phyloP scores from a whole-genome alignment of 2,888 invertebrate genomes.

The Drosophila demipolita region DNA sequence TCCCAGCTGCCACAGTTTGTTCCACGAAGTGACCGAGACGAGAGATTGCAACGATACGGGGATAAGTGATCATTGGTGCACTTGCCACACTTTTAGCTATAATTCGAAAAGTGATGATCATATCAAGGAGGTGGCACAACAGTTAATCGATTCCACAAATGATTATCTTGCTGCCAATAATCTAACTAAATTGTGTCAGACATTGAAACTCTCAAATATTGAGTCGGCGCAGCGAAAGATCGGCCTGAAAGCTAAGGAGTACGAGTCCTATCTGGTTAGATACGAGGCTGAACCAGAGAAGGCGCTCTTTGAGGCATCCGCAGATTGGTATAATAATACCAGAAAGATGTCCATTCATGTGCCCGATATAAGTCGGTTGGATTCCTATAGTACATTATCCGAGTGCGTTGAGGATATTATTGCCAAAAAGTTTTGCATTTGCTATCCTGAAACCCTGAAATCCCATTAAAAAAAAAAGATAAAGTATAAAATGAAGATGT shows the following conservation, averaged over 20 bases:
- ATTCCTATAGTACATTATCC: constrained; percentile 23
- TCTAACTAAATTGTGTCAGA: constrained; percentile 57
- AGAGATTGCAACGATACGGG: constrained; percentile 89
- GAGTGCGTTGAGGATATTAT: constrained; percentile 51
- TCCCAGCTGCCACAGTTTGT: constrained; percentile 88
- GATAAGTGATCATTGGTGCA: constrained; percentile 91
- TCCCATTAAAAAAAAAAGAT: background rate
- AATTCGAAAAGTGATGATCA: constrained; percentile 6
- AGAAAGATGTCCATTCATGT: constrained; percentile 29
- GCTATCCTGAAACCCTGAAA: constrained; percentile 1
- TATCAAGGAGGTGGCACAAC: constrained; percentile 26
- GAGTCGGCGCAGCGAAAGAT: constrained; percentile 33
- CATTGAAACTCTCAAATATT: constrained; percentile 43
- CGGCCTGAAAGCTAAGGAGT: background rate
- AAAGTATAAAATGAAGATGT: background rate
- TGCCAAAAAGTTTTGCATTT: constrained; percentile 79
- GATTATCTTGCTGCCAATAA: constrained; percentile 53
- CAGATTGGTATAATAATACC: constrained; percentile 24
- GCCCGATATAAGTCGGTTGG: constrained; percentile 48
- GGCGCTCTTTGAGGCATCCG: constrained; percentile 36
- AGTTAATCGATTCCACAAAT: constrained; percentile 69
- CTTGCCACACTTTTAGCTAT: constrained; percentile 85
- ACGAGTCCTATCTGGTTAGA: constrained; percentile 33
- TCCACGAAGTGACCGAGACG: constrained; percentile 87
- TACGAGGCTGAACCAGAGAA: constrained; percentile 31